Conservation (phyloP, 2,797 vertebrate species). For the Falco naumanni region DNA sequence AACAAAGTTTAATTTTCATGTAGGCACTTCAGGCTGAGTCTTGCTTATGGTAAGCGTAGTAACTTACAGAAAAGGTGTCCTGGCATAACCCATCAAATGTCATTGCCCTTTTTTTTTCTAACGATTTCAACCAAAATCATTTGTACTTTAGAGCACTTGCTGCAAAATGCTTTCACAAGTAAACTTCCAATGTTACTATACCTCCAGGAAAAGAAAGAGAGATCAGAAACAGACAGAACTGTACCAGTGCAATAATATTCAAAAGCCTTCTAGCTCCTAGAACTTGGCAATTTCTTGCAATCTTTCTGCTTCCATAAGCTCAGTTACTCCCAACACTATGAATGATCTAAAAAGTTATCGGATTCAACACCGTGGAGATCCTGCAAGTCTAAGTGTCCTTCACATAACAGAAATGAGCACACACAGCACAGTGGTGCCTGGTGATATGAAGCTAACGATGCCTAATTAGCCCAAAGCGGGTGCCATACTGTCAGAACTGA, state of each 20-base stretch:
- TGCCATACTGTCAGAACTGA: fast-evolving
- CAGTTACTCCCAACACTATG: background rate
- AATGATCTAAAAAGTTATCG: background rate
- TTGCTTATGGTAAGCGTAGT: background rate
- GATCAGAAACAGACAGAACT: background rate
- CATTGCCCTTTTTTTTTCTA: background rate
- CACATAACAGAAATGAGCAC: background rate
- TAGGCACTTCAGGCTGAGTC: background rate
- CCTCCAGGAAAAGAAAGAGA: background rate
- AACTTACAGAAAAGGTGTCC: background rate
- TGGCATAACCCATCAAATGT: background rate
- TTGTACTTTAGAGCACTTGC: background rate
- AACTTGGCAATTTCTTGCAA: background rate
- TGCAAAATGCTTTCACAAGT: background rate
- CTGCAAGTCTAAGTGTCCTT: background rate
- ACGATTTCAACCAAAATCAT: background rate
- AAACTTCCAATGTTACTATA: background rate
- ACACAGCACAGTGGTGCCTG: background rate
- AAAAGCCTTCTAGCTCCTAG: background rate
- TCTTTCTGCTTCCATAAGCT: background rate
- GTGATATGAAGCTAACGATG: fast-evolving
- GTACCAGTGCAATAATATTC: background rate
- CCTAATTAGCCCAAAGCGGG: background rate
- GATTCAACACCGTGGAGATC: background rate
- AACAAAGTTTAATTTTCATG: background rate